phyloP scores from a whole-genome alignment of 2,113 vertebrate genomes.

The Bambusicola thoracicus region DNA sequence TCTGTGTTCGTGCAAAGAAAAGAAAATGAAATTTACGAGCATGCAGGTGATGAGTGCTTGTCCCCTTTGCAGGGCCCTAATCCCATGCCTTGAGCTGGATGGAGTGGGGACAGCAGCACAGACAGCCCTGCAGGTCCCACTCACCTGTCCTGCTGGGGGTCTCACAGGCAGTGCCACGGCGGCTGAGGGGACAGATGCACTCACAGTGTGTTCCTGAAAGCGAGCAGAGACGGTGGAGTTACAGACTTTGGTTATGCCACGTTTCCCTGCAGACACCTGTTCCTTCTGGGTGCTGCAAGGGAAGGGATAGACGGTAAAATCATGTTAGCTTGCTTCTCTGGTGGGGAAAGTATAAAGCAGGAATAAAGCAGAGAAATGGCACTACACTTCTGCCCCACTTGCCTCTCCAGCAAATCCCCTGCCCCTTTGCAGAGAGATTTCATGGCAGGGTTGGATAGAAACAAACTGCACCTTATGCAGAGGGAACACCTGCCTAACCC shows the following conservation, averaged over 20 bases:
- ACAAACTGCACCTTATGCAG: neutral
- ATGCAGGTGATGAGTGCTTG: neutral
- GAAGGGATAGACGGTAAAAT: neutral
- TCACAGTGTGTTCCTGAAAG: constrained; percentile 84
- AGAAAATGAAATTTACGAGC: neutral
- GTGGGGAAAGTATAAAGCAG: neutral
- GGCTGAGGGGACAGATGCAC: constrained; percentile 88
- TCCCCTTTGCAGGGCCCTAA: neutral
- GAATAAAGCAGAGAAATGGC: neutral
- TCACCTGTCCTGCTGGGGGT: constrained; percentile 78
- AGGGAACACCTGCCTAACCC: neutral
- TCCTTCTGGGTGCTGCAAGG: neutral
- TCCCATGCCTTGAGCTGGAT: neutral
- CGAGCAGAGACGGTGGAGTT: neutral
- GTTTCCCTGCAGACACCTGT: neutral
- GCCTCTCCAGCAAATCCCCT: neutral
- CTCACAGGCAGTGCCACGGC: constrained; percentile 85
- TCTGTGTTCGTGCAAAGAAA: rapidly evolving
- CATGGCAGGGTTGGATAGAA: neutral
- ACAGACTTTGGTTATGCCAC: neutral
- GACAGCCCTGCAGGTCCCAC: neutral
- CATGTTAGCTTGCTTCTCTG: neutral
- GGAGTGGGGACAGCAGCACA: neutral
- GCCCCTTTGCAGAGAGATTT: neutral
- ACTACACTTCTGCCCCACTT: neutral